Percentiles rank a stretch among this genome's conserved stretches.
Conservation (phyloP, 1,140 invertebrate genomes). For the Coenobita brevimanus region DNA sequence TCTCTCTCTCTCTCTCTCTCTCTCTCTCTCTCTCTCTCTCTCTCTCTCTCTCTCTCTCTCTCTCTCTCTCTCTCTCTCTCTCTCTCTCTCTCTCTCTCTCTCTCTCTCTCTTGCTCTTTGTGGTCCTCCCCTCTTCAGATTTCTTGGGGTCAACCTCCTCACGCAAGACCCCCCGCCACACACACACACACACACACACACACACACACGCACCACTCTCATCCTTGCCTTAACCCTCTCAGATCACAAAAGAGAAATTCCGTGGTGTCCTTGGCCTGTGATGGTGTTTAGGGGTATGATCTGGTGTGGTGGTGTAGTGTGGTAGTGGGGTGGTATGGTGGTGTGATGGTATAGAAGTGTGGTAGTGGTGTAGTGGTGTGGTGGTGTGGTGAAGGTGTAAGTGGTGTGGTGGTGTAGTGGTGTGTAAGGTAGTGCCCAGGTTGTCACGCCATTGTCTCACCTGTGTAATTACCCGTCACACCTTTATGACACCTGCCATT, state of each 20-base stretch:
- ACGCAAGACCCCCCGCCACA: background rate
- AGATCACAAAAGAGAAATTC: background rate
- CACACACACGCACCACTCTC: background rate
- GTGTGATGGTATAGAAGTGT: no score
- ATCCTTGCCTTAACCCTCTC: background rate
- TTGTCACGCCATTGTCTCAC: background rate
- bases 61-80: slow-evolving; percentile 28
- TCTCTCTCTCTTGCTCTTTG: no score
- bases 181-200: background rate
- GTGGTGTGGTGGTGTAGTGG: no score
- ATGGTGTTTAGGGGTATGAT: no score
- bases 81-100: background rate
- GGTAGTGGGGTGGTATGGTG: no score
- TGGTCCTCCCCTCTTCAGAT: background rate
- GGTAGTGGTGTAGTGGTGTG: no score
- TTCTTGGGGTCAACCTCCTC: background rate
- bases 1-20: background rate
- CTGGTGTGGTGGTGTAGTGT: no score
- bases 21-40: slow-evolving; percentile 31
- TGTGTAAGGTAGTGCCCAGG: background rate
- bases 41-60: slow-evolving; percentile 13
- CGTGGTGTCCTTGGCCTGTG: background rate
- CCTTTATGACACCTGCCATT: background rate
- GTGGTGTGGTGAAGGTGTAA: no score
- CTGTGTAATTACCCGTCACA: background rate